Evolutionary conservation across 2,797 vertebrate genomes (phyloP), one percentile per base, ranked within the genome.

Genomic region (Pangasius mekongensis): DNA sequence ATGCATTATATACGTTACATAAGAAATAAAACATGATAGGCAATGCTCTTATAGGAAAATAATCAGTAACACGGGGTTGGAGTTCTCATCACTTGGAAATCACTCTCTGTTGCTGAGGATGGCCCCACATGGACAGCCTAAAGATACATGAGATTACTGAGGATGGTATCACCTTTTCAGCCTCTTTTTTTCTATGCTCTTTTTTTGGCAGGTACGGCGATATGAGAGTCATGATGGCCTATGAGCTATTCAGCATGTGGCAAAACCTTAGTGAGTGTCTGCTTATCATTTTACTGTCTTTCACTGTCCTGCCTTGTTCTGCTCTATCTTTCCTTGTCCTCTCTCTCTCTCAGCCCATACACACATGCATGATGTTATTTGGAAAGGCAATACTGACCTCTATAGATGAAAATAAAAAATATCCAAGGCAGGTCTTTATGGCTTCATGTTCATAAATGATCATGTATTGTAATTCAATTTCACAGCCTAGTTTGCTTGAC

Each of bases 171-270:
- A 80, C 18, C 54, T 82, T 80, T 81, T 33, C 30, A 49, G 27
- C 24, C 27, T 30, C 47, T 77, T 77, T 10, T 16, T 62, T 27
- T n/a, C 8, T 83, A 60, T 36, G 0, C 6, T n/a, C 0, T 64
- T 82, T n/a, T 13, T 69, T 69, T 92, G 94, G 22, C 91, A 99
- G 99, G 89, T 96, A 98, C 0, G 98, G 98, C 0, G 99, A 99
- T 85, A 97, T 99, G 98, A 97, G 99, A 83, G 98, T 99, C 89
- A 98, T 99, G 97, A 99, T 99, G 99, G 98, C 98, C 6, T 99
- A 98, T 60, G 98, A 99, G 93, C 97, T 99, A 71, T 99, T 98
- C 95, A 99, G 97, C 95, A 99, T 99, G 99, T 99, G 99, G 99
- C 98, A 99, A 93, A 99, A 99, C 95, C 93, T 99, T 91, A 98